Base-by-base conservation (phyloP, 2,888 invertebrate species). In the Ctenicera cuprea region DNA sequence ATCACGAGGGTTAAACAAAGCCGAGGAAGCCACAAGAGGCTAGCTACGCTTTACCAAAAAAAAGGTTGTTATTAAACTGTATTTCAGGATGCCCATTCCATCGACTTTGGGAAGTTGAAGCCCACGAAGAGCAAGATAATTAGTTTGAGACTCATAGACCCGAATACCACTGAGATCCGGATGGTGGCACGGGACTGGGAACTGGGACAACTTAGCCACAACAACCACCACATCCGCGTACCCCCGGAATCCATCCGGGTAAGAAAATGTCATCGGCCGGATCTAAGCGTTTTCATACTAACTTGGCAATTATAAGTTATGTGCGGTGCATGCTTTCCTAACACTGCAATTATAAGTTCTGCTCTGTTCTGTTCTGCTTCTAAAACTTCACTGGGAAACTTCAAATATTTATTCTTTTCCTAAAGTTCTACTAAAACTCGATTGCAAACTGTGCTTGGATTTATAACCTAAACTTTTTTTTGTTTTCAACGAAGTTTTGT, bases 121-220 rank as follows among this genome's bases (percentile, higher is more conserved):
- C 89, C 89, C 67, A 89, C 91, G 0, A 89, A 90, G 75, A 91
- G 92, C 0, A 94, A 94, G 81, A 91, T 94, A 1, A 92, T 94
- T 0, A 92, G 92, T 0, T 87, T 94, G 78, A 89, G 92, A 79
- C 83, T 94, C 74, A 88, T 94, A 0, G 90, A 91, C 80, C 87
- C 89, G 45, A 87, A 89, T 0, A 89, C 88, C 75, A 86, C 88
- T 4, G 88, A 88, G 79, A 88, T 90, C 9, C 85, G 85, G 48
- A 87, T 88, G 38, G 89, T 89, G 75, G 86, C 90, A 62, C 86
- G 87, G 14, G 90, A 90, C 74, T 84, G 83, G 83, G 74, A 80
- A 74, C 76, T 82, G 64, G 78, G 74, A 73, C 77, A 80, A 59
- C 71, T 64, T 30, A 69, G 79, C 68, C 63, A 76, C 45, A 78